Conservation (phyloP, 92 coral and sea anemone species). For the Heliopora coerulea region DNA sequence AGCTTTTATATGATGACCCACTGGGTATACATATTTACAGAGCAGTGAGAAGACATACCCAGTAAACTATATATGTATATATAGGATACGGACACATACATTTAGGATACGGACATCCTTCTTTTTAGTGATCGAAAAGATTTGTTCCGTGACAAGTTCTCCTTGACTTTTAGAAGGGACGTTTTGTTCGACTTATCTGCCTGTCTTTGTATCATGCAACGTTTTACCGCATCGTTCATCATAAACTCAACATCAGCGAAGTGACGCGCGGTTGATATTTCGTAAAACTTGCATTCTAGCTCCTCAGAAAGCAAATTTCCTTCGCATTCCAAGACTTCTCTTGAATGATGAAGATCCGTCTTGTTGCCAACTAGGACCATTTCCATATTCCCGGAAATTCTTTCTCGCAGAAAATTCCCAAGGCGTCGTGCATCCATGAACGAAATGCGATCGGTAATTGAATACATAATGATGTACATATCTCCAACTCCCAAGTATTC, state of each 20-base stretch:
- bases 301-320: slow-evolving; percentile 78
- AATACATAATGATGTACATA: slow-evolving; percentile 85
- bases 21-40: slow-evolving; percentile 64
- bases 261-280: slow-evolving; percentile 75
- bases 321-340: slow-evolving; percentile 76
- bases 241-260: slow-evolving; percentile 67
- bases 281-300: slow-evolving; percentile 74
- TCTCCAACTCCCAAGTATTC: slow-evolving; percentile 79
- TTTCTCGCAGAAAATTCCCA: slow-evolving; percentile 74
- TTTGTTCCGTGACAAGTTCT: slow-evolving; percentile 24
- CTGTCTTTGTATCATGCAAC: slow-evolving; percentile 50
- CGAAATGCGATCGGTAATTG: slow-evolving; percentile 87
- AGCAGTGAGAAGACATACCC: slow-evolving; percentile 44
- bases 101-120: slow-evolving; percentile 29
- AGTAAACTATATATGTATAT: too few relatives aligned
- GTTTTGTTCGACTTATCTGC: slow-evolving; percentile 59
- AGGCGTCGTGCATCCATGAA: slow-evolving; percentile 81
- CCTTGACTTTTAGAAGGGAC: slow-evolving; percentile 20
- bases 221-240: slow-evolving; percentile 62
- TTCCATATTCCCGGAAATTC: slow-evolving; percentile 53
- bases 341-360: slow-evolving; percentile 66
- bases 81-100: too few relatives aligned
- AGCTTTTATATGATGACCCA: slow-evolving; percentile 63
- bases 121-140: slow-evolving; percentile 26
- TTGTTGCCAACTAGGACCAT: slow-evolving; percentile 80